These are phyloP conservation scores for Smutsia temminckii DNA, from an alignment of 2,797 vertebrate species.

Conservation along the genomic window DNA sequence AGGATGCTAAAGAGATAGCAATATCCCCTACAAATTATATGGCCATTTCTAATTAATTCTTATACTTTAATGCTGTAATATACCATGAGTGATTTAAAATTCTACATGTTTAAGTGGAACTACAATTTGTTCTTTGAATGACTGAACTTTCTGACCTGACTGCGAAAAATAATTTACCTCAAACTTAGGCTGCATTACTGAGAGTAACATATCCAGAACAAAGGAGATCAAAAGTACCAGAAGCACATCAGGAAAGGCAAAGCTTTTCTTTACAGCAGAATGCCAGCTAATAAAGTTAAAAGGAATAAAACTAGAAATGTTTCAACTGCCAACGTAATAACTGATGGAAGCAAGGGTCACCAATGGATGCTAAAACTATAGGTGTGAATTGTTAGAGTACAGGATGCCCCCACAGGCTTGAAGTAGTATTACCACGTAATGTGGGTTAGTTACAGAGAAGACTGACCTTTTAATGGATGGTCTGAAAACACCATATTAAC, in stretches of 20 bases:
- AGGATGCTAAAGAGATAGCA: neutral
- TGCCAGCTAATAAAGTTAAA: neutral
- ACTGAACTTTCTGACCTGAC: neutral
- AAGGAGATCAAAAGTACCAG: neutral
- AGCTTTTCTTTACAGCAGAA: neutral
- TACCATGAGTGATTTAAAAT: neutral
- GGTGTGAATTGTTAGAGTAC: neutral
- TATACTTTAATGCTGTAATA: neutral
- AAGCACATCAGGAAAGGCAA: neutral
- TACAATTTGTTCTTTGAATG: neutral
- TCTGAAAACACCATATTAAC: neutral
- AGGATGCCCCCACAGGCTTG: neutral
- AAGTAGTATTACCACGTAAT: neutral
- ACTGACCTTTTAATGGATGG: neutral
- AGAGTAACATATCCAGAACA: neutral
- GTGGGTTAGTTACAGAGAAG: neutral
- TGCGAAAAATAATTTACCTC: conserved; percentile 13
- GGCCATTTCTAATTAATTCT: conserved; percentile 10
- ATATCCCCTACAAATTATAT: neutral
- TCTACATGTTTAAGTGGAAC: neutral
- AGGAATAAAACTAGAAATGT: neutral
- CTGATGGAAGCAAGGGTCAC: neutral
- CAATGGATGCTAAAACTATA: neutral
- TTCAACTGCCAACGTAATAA: neutral
- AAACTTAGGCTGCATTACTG: neutral